These are phyloP conservation scores for Sarcophilus harrisii DNA, from an alignment of 2,797 vertebrate species.

Conservation along the genomic window DNA sequence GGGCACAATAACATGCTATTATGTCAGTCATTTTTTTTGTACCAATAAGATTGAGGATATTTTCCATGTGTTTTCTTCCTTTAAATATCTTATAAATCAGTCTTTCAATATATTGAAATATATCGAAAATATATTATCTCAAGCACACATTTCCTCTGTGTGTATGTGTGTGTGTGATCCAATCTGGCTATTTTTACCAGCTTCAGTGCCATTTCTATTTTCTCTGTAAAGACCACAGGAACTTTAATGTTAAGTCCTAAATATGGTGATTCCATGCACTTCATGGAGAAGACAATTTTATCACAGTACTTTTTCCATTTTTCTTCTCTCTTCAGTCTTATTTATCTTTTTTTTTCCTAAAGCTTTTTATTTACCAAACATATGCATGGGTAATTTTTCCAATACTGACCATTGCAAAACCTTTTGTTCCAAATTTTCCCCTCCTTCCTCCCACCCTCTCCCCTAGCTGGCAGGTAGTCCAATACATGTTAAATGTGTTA, in stretches of 20 bases:
- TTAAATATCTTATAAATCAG: neutral
- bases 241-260: neutral
- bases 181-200: neutral
- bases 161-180: neutral
- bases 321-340: neutral
- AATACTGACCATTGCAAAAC: too few relatives aligned
- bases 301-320: neutral
- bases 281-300: neutral
- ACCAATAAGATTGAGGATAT: neutral
- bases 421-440: too few relatives aligned
- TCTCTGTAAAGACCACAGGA: neutral
- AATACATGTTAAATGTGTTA: too few relatives aligned
- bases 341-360: neutral
- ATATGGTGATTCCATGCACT: neutral
- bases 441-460: too few relatives aligned
- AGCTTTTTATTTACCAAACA: too few relatives aligned
- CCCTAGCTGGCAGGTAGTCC: too few relatives aligned
- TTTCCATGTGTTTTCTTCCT: neutral
- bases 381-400: too few relatives aligned
- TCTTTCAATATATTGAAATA: neutral
- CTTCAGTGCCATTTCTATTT: neutral
- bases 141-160: neutral
- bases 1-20: neutral
- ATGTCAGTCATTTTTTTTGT: neutral
- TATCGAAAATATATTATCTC: neutral